Evolutionary conservation across 2,888 invertebrate genomes (phyloP).

Genomic region (Ophioninae sp.): DNA sequence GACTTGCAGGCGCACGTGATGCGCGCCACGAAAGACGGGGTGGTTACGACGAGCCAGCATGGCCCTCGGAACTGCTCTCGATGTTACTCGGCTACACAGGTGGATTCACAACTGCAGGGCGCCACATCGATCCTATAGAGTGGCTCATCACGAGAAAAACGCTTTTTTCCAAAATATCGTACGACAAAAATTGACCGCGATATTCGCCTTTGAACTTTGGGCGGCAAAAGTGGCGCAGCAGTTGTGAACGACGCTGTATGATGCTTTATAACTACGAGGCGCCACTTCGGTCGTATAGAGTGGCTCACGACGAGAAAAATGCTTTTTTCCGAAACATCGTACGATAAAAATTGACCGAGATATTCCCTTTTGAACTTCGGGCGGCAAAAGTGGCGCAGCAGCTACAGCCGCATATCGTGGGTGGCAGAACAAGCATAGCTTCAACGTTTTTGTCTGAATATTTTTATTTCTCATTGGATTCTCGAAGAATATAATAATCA

Average conservation of each 20-base stretch:
- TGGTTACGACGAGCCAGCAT: neutral
- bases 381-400: no score
- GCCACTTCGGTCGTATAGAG: no score
- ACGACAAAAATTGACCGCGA: neutral
- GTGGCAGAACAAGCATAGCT: no score
- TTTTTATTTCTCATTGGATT: no score
- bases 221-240: neutral
- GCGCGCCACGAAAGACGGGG: neutral
- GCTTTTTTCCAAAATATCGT: neutral
- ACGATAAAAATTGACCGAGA: no score
- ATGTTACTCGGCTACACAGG: neutral
- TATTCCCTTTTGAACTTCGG: no score
- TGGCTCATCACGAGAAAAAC: neutral
- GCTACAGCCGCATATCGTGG: no score
- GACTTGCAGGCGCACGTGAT: conserved; percentile 1
- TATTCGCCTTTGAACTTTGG: neutral
- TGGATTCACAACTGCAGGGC: neutral
- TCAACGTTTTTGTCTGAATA: no score
- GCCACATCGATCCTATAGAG: neutral
- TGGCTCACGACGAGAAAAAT: no score
- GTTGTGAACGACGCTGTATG: neutral
- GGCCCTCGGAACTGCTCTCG: neutral
- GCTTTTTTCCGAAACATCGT: no score
- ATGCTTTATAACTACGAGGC: no score
- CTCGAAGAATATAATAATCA: neutral